phyloP scores from a whole-genome alignment of 2,888 invertebrate species.

The Sipha maydis region DNA sequence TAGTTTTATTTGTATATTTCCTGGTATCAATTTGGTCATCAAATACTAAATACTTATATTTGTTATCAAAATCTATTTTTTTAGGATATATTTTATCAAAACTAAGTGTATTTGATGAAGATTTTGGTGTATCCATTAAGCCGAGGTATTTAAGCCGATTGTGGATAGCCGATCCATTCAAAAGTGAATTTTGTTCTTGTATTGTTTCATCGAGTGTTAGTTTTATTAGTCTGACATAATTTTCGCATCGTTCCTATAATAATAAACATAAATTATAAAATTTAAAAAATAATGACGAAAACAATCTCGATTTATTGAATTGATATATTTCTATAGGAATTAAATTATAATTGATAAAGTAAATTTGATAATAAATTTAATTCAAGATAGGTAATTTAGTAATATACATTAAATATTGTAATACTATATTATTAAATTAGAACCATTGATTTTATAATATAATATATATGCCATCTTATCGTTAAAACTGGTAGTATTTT shows the following conservation, averaged over 20 bases:
- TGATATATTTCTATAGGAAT: background rate
- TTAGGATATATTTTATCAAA: constrained; percentile 6
- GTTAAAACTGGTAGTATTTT: too few relatives aligned
- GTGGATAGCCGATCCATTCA: constrained; percentile 51
- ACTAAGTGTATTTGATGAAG: constrained; percentile 2
- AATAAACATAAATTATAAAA: constrained; percentile 1
- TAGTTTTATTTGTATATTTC: constrained; percentile 7
- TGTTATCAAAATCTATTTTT: constrained; percentile 20
- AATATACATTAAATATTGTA: too few relatives aligned
- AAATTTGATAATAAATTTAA: too few relatives aligned
- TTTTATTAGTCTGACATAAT: constrained; percentile 54
- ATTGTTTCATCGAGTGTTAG: constrained; percentile 55
- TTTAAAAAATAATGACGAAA: background rate
- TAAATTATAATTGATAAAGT: too few relatives aligned
- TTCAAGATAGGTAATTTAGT: too few relatives aligned
- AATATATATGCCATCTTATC: too few relatives aligned
- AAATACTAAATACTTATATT: constrained; percentile 30
- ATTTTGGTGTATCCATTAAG: constrained; percentile 7
- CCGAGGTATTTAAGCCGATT: constrained; percentile 45
- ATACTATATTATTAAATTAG: too few relatives aligned
- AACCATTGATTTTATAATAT: too few relatives aligned
- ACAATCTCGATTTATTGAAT: background rate
- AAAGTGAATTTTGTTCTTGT: constrained; percentile 51
- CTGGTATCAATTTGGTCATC: background rate
- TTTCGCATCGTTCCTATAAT: constrained; percentile 54